Base-by-base conservation (phyloP, 2,888 invertebrate genomes). In the Cepaea hortensis region DNA sequence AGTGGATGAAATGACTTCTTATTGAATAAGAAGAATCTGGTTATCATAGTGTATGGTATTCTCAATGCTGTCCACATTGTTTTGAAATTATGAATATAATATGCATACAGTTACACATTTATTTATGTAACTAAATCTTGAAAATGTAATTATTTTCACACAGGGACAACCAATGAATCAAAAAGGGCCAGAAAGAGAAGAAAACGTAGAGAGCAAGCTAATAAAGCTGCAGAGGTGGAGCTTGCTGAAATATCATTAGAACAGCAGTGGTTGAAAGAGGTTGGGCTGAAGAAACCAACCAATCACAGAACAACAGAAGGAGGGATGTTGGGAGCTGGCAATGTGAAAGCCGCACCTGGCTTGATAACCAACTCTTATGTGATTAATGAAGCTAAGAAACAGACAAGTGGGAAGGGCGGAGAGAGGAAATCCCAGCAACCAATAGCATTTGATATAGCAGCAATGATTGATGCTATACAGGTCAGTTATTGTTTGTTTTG, bases 201-300 rank as follows among this genome's bases (percentile, higher is more conserved):
- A 76, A 93, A 93, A 87, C 90, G 94, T 18, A 90, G 92, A n/a
- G 93, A 93, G 87, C 88, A 91, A 81, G 93, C 94, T 7, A 93
- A 93, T 88, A 91, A 92, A 73, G 94, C 93, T 0, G 94, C 94
- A 0, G 94, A 93, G 79, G 93, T 92, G 20, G 94, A 94, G 88
- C 90, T 94, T 89, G 93, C 94, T 0, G 94, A 94, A 89, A 94
- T 94, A n/a, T 91, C 91, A 48, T 88, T 94, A 15, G 94, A 94
- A 87, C 94, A 94, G 87, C 93, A 94, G 85, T 93, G 94, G 91
- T 84, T 94, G 65, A 90, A 89, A 70, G 93, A 93, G 73, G 88
- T 93, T 46, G 92, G 92, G 77, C 89, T 91, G 73, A 92, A 93
- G 88, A 91, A 91, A 83, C 87, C 90, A 70, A 73, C 90, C 88